Percentiles rank a stretch among this genome's conserved stretches.
Evolutionary conservation across 2,888 invertebrate species (phyloP).

Genomic region (Chrysomela aeneicollis): DNA sequence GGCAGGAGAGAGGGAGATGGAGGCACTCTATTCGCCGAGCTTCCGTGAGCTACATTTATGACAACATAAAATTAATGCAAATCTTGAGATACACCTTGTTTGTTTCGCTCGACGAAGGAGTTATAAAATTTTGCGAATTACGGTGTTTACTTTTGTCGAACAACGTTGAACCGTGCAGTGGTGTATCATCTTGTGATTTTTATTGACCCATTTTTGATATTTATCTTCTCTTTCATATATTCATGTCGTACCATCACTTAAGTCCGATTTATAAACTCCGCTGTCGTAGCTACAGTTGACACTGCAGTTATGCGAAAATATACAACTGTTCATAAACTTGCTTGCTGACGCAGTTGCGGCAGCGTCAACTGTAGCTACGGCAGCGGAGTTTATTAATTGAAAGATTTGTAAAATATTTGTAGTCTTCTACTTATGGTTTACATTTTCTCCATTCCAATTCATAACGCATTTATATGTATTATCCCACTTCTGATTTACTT

Average conservation of each 20-base stretch:
- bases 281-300: too few relatives aligned
- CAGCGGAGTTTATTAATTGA: too few relatives aligned
- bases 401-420: too few relatives aligned
- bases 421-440: too few relatives aligned
- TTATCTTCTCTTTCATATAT: neutral
- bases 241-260: neutral
- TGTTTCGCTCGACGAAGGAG: conserved; percentile 55
- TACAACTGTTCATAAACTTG: too few relatives aligned
- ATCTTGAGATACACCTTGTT: conserved; percentile 62
- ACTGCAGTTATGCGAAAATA: too few relatives aligned
- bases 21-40: conserved; percentile 39
- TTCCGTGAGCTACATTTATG: conserved; percentile 59
- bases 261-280: too few relatives aligned
- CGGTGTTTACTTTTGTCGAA: conserved; percentile 54
- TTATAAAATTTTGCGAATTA: conserved; percentile 54
- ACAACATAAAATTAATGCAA: conserved; percentile 62
- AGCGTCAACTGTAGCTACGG: too few relatives aligned
- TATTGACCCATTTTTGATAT: neutral
- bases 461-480: too few relatives aligned
- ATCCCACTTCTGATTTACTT: neutral
- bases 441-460: too few relatives aligned
- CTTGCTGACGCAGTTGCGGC: too few relatives aligned
- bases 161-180: conserved; percentile 6
- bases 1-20: conserved; percentile 23
- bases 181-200: neutral